Evolutionary conservation across 2,113 vertebrate genomes (phyloP), one percentile per base, ranked within the genome.

Genomic region (Xenus cinereus): DNA sequence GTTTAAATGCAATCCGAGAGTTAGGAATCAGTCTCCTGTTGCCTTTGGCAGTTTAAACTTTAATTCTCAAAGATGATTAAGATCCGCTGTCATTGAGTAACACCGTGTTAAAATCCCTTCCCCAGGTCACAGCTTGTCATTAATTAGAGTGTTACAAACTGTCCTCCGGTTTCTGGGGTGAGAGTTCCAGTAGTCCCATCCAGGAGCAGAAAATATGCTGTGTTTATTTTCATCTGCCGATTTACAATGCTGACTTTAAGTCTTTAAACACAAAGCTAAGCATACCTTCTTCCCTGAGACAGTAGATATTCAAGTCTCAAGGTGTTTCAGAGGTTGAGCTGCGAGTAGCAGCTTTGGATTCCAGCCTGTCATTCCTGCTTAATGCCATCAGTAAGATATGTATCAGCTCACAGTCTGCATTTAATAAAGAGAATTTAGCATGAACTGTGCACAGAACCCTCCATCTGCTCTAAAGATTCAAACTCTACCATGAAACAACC

Each of bases 341-440:
- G 45, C 17, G 4, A 16, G 57, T 39, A 62, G 57, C 78, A n/a
- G 1, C 51, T 53, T 37, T 16, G 53, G 39, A 6, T 50, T 37
- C 27, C 83, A 37, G 66, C 19, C 54, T 64, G 33, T 46, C 24
- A 1, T 7, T 64, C 41, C 33, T 28, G 30, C 35, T 7, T 6
- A 8, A 3, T 13, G 6, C 30, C 26, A 9, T 22, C 56, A 8
- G 43, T 14, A 7, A 43, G 84, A 18, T 18, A 2, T 0, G 10
- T 4, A 9, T 30, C 37, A 9, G 2, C 45, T 22, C 37, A 6
- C 73, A 20, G 3, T 6, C 59, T 35, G 68, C 39, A 1, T 30
- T 33, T 48, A 28, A 16, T 14, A 10, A 17, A 50, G 63, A 62
- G 57, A 59, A 22, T 50, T 28, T 5, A 8, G 27, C 12, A 3